Base-by-base conservation (phyloP, 2,888 invertebrate species). In the Lymantria dispar region DNA sequence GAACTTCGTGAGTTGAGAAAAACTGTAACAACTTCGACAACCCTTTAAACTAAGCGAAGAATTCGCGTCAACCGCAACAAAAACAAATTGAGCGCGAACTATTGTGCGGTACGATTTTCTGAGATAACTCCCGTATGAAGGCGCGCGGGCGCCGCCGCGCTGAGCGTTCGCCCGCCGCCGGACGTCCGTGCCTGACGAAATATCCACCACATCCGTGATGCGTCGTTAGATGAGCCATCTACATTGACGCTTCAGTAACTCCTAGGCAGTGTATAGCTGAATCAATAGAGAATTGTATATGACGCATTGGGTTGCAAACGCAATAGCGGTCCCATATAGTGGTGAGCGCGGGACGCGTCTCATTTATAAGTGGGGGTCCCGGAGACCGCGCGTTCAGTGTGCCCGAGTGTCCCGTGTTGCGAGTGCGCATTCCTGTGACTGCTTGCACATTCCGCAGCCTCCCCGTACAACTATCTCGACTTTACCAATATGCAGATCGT, bases 81-180 rank as follows among this genome's bases (percentile, higher is more conserved):
- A 88, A 91, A 85, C 90, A 91, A 89, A 90, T 90, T 89, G 85
- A 88, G 80, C 82, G 83, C 82, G 80, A 87, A 87, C 86, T 86
- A 88, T 90, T 88, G 87, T 87, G 87, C 84, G 82, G 83, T 83
- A 85, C 87, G 90, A 89, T 88, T 87, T 80, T 84, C 83, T 60
- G 80, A 88, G 89, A 90, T 89, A 89, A 87, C 84, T 88, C 85
- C 85, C 78, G 85, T 80, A 85, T 76, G 73, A 80, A 74, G 78
- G 76, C 65, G 80, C 80, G 82, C 80, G 83, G 79, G 81, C 85
- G 81, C 80, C 76, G 65, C 60, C 72, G 67, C 65, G 68, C 74
- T 71, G 73, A 63, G 70, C 75, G 73, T 70, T 75, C 76, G 75
- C 71, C 72, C 69, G 72, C 68, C 72, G 77, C 78, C 80, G 80